Evolutionary conservation across 2,113 vertebrate species (phyloP).

Genomic region (Solea solea): DNA sequence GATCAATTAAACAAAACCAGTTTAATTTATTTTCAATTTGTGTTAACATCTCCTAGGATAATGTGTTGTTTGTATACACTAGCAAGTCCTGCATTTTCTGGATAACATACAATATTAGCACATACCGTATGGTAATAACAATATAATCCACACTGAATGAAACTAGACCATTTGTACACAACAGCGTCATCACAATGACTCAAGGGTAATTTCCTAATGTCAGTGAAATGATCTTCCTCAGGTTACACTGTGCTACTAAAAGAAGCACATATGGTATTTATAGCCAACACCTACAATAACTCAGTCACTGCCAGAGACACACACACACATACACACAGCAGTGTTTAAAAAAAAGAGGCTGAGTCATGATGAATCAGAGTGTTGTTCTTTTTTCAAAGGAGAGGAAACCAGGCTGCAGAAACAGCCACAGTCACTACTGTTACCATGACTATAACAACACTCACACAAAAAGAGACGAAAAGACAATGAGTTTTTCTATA

Average conservation of each 20-base stretch:
- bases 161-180: background rate
- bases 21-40: no score
- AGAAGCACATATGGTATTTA: slow-evolving; percentile 47
- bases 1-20: no score
- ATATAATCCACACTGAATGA: background rate
- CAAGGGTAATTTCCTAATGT: slow-evolving; percentile 4
- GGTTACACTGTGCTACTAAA: slow-evolving; percentile 2
- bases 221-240: background rate
- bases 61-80: no score
- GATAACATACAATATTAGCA: no score
- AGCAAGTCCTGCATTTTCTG: no score
- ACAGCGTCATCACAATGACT: background rate
- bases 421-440: slow-evolving; percentile 18
- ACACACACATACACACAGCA: slow-evolving; percentile 16
- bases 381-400: slow-evolving; percentile 6
- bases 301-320: background rate
- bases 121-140: no score
- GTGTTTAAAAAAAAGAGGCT: slow-evolving; percentile 49
- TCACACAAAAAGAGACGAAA: slow-evolving; percentile 7
- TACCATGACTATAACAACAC: slow-evolving; percentile 26
- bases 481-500: slow-evolving; percentile 16
- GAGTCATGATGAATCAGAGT: slow-evolving; percentile 69
- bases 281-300: slow-evolving; percentile 29
- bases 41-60: no score
- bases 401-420: slow-evolving; percentile 42